Evolutionary conservation across 2,888 invertebrate genomes (phyloP).

Genomic region (Apamea crenata): DNA sequence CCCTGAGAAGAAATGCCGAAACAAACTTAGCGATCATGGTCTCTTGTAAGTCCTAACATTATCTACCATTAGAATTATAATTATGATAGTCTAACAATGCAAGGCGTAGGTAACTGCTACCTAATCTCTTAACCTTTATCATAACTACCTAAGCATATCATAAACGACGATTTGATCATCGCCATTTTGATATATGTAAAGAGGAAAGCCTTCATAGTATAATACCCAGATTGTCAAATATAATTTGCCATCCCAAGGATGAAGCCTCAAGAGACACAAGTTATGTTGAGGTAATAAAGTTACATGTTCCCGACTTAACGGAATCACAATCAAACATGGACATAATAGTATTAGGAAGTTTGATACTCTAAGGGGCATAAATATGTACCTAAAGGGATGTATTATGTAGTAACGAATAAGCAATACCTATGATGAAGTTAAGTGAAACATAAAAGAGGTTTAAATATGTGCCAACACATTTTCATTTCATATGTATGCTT

Average conservation of each 20-base stretch:
- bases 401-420: not conserved
- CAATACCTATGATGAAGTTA: not conserved
- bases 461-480: not conserved
- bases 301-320: slow-evolving; percentile 9
- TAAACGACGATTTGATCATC: not conserved
- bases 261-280: slow-evolving; percentile 22
- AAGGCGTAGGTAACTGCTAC: too few relatives aligned
- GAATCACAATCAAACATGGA: slow-evolving; percentile 7
- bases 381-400: not conserved
- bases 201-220: not conserved
- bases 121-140: not conserved
- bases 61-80: too few relatives aligned
- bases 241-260: slow-evolving; percentile 8
- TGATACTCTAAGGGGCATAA: not conserved
- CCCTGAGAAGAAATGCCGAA: too few relatives aligned
- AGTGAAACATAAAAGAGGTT: not conserved
- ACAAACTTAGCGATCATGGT: too few relatives aligned
- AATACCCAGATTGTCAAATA: slow-evolving; percentile 5
- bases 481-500: not conserved
- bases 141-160: not conserved
- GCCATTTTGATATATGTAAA: not conserved
- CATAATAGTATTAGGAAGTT: slow-evolving; percentile 4
- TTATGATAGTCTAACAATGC: too few relatives aligned
- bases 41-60: too few relatives aligned
- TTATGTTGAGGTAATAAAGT: slow-evolving; percentile 22